Base-by-base conservation (phyloP, 2,888 invertebrate species). In the Sipunculus nudus region DNA sequence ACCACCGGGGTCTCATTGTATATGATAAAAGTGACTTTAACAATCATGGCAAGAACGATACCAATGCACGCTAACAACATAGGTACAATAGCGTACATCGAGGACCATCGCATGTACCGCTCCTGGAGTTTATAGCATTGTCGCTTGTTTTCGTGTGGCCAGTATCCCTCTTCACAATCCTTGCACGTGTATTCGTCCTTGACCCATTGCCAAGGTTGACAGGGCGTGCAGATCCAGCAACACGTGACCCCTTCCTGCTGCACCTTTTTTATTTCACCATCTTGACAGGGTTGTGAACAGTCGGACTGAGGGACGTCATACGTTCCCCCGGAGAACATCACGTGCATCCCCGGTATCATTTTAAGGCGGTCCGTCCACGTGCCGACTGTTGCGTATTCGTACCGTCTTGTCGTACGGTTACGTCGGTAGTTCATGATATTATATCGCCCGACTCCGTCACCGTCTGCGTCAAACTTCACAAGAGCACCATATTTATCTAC, bases 1-100 rank as follows among this genome's bases (percentile, higher is more conserved):
- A 89, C 89, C 47, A 89, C 85, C 8, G 89, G 89, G 0, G 89
- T 89, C 76, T 89, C 89, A 63, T 89, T 87, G 77, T 89, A 87
- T 53, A 86, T 86, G 53, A 89, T 85, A 78, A 90, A 89, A 1
- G 89, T 78, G 4, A 85, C 84, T 47, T 89, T 89, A 19, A 89
- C 88, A 32, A 86, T 82, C 13, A 87, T 74, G 0, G 90, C 90
- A 64, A 87, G 81, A 16, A 87, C 63, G 49, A 90, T 88, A 0
- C 90, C 90, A 10, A 89, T 72, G 46, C 87, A 86, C 2, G 90
- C 87, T 63, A 91, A 87, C 21, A 85, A 86, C 54, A 89, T 85
- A 1, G 90, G 90, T 19, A 88, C 86, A 41, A 90, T 85, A 13
- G 90, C 88, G 73, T 89, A 89, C 0, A 87, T 83, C n/a, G 74